A percentile compares a stretch with the other conserved stretches of the same genome.
Conservation (phyloP, 1,140 invertebrate species). For the Brachionus plicatilis region DNA sequence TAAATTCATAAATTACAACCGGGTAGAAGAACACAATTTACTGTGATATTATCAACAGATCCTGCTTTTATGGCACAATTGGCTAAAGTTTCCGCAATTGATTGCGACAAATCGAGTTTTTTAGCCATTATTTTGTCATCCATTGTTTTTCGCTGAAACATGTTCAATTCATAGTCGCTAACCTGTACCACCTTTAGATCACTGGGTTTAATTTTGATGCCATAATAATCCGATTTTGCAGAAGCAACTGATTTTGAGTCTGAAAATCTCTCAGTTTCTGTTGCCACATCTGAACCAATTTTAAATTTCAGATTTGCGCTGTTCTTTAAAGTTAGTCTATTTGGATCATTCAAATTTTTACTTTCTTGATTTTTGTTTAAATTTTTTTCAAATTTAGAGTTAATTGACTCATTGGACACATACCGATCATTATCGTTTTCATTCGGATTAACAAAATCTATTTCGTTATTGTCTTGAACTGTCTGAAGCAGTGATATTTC, state of each 20-base stretch:
- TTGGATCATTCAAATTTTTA: not conserved
- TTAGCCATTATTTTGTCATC: slow-evolving; percentile 13
- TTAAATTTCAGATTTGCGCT: not conserved
- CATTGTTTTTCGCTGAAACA: not conserved
- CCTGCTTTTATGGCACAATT: not conserved
- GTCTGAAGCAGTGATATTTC: slow-evolving; percentile 20
- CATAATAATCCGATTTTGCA: not conserved
- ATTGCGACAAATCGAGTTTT: slow-evolving; percentile 1
- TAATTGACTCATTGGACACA: not conserved
- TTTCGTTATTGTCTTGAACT: slow-evolving; percentile 23
- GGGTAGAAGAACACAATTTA: slow-evolving; percentile 33
- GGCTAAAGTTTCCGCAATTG: not conserved
- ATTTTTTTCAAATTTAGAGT: slow-evolving; percentile 12
- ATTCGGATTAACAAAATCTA: not conserved
- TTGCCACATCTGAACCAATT: not conserved
- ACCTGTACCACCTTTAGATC: slow-evolving; percentile 10
- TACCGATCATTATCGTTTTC: not conserved
- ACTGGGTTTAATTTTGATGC: not conserved
- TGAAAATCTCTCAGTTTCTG: not conserved
- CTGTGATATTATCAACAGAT: slow-evolving; percentile 20
- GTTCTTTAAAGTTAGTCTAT: not conserved
- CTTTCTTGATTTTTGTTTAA: not conserved
- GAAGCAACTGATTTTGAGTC: not conserved
- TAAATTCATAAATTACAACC: slow-evolving; percentile 27
- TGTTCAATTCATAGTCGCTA: not conserved